Conservation (phyloP, 2,113 vertebrate species). For the Pithys albifrons region DNA sequence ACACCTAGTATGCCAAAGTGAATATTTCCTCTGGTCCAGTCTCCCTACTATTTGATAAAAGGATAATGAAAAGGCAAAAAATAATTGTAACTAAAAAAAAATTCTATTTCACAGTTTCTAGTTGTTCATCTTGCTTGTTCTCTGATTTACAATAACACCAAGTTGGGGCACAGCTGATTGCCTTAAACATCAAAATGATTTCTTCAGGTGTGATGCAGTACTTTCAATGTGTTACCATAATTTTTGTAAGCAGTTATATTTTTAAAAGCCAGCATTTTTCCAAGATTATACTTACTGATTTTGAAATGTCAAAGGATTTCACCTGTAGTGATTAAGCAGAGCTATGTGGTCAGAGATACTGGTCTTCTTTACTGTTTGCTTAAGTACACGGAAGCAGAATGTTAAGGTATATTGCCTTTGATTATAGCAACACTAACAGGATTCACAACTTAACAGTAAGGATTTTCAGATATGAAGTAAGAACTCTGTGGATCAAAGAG, state of each 20-base stretch:
- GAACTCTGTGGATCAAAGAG: background rate
- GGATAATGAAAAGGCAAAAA: background rate
- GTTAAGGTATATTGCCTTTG: background rate
- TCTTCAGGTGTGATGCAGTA: background rate
- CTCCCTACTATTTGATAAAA: background rate
- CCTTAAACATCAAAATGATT: background rate
- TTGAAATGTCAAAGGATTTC: background rate
- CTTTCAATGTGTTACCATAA: background rate
- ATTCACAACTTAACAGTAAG: background rate
- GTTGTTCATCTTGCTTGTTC: background rate
- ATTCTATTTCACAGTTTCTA: background rate
- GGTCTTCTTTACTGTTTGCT: background rate
- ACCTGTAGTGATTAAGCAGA: background rate
- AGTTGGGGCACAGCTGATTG: background rate
- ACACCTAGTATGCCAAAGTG: background rate
- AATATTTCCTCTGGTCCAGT: background rate
- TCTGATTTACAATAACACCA: background rate
- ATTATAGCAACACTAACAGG: background rate
- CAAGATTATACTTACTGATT: background rate
- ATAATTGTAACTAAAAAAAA: background rate
- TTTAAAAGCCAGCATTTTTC: background rate
- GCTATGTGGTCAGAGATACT: background rate
- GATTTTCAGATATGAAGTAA: background rate
- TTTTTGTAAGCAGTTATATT: background rate
- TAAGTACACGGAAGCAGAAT: background rate